phyloP scores from a whole-genome alignment of 1,140 invertebrate genomes.

The Zeugodacus cucurbitae region DNA sequence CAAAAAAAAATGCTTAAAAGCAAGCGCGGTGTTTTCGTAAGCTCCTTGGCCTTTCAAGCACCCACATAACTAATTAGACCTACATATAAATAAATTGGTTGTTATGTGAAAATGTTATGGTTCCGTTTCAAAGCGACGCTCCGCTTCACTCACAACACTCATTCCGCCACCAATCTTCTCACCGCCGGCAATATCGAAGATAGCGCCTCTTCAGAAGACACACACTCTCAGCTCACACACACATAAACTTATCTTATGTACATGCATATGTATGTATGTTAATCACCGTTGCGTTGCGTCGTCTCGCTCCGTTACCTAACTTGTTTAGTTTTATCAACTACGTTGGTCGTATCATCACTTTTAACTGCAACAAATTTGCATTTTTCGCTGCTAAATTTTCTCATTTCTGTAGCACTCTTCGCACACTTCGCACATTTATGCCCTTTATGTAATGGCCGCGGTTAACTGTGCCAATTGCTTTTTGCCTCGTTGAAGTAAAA shows the following conservation, averaged over 20 bases:
- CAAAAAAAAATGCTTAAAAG: no score
- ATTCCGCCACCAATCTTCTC: background rate
- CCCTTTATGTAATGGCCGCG: background rate
- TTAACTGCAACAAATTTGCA: conserved; percentile 29
- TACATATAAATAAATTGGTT: no score
- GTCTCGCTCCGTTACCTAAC: conserved; percentile 13
- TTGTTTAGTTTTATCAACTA: background rate
- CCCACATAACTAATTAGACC: no score
- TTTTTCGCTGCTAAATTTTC: conserved; percentile 3
- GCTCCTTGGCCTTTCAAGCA: no score
- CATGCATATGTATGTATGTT: background rate
- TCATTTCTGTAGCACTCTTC: background rate
- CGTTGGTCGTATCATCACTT: background rate
- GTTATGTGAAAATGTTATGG: no score
- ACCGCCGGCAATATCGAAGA: background rate
- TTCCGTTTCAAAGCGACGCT: no score
- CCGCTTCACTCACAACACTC: no score
- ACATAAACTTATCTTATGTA: background rate
- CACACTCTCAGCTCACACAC: background rate
- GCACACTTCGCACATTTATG: background rate
- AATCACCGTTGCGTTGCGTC: background rate
- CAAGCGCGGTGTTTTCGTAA: no score
- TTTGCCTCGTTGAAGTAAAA: background rate
- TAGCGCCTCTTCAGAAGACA: background rate
- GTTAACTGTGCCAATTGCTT: background rate